These are phyloP conservation scores for Muraenolepis orangiensis DNA, from an alignment of 2,797 vertebrate species.

Conservation along the genomic window DNA sequence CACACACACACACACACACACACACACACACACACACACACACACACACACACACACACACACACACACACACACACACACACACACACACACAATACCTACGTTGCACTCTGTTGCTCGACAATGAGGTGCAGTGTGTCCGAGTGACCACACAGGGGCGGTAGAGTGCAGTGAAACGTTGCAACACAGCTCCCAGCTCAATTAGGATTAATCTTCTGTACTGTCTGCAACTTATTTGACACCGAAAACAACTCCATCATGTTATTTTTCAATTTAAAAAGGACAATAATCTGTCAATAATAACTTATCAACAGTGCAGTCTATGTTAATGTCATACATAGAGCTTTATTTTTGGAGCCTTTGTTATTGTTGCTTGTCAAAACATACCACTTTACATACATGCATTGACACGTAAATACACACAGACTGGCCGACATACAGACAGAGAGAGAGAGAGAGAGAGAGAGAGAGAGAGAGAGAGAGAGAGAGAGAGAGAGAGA, in stretches of 20 bases:
- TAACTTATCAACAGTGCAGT: neutral
- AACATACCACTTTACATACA: neutral
- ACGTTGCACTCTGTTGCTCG: neutral
- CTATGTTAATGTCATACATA: neutral
- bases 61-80: neutral
- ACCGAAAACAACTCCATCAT: neutral
- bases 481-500: neutral
- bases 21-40: neutral
- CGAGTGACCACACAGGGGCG: neutral
- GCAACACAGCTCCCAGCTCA: neutral
- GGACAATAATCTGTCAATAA: neutral
- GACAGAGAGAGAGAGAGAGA: neutral
- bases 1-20: no score
- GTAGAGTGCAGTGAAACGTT: neutral
- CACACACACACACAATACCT: neutral
- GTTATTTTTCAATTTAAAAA: neutral
- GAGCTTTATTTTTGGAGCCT: neutral
- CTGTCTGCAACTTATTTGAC: neutral
- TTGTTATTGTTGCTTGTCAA: neutral
- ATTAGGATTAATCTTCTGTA: neutral
- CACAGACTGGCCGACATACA: neutral
- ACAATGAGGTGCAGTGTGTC: neutral
- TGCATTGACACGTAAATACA: neutral
- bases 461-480: neutral
- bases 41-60: slow-evolving; percentile 16